A percentile compares a stretch with the other conserved stretches of the same genome.
These are phyloP conservation scores for Stictonetta naevosa DNA, from an alignment of 2,113 vertebrate genomes.

Conservation along the genomic window DNA sequence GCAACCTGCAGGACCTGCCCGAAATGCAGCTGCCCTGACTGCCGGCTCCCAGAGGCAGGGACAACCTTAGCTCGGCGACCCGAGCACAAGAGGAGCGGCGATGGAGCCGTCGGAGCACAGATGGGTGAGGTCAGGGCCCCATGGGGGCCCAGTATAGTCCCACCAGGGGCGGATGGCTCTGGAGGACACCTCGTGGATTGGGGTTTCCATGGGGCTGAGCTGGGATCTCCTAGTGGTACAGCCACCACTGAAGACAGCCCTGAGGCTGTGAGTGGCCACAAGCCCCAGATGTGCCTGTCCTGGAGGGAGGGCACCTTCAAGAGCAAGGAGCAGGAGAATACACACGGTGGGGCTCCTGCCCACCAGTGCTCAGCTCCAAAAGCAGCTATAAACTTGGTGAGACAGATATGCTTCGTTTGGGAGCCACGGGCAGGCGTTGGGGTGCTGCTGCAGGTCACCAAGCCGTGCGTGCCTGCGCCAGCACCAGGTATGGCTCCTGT, in stretches of 20 bases:
- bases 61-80: background rate
- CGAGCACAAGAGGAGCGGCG: fast-evolving
- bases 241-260: background rate
- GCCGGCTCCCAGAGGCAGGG: background rate
- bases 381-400: background rate
- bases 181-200: background rate
- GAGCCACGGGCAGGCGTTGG: background rate
- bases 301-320: background rate
- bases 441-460: background rate
- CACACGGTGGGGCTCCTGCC: background rate
- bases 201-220: background rate
- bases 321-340: background rate
- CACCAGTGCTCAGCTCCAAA: background rate
- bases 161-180: fast-evolving
- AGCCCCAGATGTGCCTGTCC: background rate
- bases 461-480: background rate
- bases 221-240: background rate
- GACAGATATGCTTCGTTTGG: background rate
- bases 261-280: background rate
- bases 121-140: background rate
- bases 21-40: constrained; percentile 84
- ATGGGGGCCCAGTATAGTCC: background rate
- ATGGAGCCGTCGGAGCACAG: fast-evolving
- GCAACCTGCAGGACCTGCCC: constrained; percentile 78
- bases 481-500: background rate